Base-by-base conservation (phyloP, 2,888 invertebrate species). In the Zelleria hepariella region DNA sequence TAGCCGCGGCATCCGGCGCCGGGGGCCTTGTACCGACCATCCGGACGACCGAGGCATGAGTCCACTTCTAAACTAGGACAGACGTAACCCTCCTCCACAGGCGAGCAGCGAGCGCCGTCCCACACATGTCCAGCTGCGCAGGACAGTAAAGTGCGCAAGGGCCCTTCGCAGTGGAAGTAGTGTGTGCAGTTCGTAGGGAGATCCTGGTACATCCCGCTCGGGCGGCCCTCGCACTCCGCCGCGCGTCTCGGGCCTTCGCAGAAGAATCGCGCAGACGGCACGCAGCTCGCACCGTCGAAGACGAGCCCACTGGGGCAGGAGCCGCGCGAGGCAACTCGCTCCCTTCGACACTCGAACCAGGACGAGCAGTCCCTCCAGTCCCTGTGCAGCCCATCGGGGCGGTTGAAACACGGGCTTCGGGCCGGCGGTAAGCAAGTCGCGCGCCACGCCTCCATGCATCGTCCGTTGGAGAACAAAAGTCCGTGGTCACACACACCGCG, bases 1-100 rank as follows among this genome's bases (percentile, higher is more conserved):
- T 91, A 92, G 10, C 91, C 89, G 55, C 91, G 87, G 68, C 92
- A 92, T 2, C 90, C 91, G 1, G 87, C 81, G 66, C 81, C 84
- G 25, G 74, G 70, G 23, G 84, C 82, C 24, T 86, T 84, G 73
- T 91, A 90, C 59, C 90, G 89, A 0, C 92, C 91, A 67, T 92
- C 90, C 8, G 82, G 66, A 49, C 89, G 87, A 2, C 82, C 82
- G 61, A 79, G 80, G 69, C 92, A 92, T 26, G 90, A 85, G 70
- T 90, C 88, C 18, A 75, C 75, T 64, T 89, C 89, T 60, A 83
- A 70, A 62, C 84, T 85, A 52, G 90, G 89, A 65, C 90, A 90
- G 57, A 83, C 69, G 67, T 86, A 84, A 23, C 71, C 70, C 25
- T 72, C 66, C 6, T 72, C 67, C 15, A 42, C 15, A 21, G 73